These are phyloP conservation scores for Seriola dumerili DNA, from an alignment of 2,113 vertebrate genomes.

Conservation along the genomic window DNA sequence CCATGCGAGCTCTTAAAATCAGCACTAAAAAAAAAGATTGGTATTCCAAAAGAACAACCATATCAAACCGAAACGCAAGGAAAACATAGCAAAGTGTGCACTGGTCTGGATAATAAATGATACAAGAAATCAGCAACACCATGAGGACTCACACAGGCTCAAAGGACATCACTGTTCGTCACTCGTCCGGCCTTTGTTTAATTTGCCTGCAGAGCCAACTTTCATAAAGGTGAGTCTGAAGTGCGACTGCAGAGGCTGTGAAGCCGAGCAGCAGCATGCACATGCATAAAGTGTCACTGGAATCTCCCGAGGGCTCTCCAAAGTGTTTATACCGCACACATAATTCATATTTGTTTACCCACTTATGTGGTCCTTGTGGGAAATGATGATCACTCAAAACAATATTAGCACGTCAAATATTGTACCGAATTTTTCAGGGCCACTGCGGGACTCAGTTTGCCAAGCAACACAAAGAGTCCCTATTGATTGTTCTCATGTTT, in stretches of 20 bases:
- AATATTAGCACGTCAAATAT: constrained; percentile 79
- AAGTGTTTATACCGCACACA: constrained; percentile 67
- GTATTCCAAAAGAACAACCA: background rate
- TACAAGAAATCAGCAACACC: background rate
- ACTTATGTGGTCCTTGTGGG: constrained; percentile 70
- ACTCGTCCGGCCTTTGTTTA: background rate
- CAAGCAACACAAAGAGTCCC: constrained; percentile 69
- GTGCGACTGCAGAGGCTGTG: constrained; percentile 11
- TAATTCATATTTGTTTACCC: constrained; percentile 77
- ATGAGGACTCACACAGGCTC: background rate
- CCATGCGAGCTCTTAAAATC: background rate
- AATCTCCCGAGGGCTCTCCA: constrained; percentile 54
- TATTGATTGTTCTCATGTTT: constrained; percentile 76
- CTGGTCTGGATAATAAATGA: background rate
- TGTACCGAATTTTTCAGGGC: constrained; percentile 61
- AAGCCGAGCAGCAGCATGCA: constrained; percentile 20
- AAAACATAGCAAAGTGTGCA: background rate
- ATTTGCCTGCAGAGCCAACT: background rate
- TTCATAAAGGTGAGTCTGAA: constrained; percentile 27
- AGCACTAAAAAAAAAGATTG: background rate
- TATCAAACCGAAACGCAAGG: background rate
- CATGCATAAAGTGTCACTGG: constrained; percentile 46
- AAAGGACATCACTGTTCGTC: background rate
- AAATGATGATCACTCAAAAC: constrained; percentile 77
- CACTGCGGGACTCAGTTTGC: constrained; percentile 60